Evolutionary conservation across 2,888 invertebrate genomes (phyloP), one percentile per base, ranked within the genome.

Genomic region (Eulithis prunata): DNA sequence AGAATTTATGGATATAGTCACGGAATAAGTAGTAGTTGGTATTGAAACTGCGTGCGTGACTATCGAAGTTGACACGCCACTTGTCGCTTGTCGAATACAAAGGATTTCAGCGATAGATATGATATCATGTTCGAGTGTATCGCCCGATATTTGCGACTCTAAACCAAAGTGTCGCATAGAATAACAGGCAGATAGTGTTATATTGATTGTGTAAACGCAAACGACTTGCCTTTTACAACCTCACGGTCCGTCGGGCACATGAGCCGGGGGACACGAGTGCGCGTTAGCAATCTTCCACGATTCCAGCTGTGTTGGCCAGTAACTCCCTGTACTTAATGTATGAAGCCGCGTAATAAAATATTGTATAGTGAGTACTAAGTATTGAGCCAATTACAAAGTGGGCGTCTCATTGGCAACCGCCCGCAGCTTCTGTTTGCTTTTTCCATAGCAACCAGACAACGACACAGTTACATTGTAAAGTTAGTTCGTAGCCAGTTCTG

Each of bases 361-460:
- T 21, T 21, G 2, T 21, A 21, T 21, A 21, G 21, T 21, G 21
- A 21, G 21, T 21, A 2, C 21, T 38, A 3, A 38, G 38, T 38
- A 38, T 38, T 38, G 5, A 8, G 10, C 8, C 2, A 8, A 10
- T 41, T 41, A 41, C 8, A 41, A 41, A 41, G 41, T 41, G 8
- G 41, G 41, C 32, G 60, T 49, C n/a, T 13, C 51, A 14, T 38
- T 57, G 38, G 46, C 49, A 55, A 56, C 62, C 61, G 41, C 41
- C 59, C 64, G 59, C 41, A 41, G 41, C 6, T 64, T 64, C 59
- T 59, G 64, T 65, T 65, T 57, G 51, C 52, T 38, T 56, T 60
- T 57, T 36, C 56, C 65, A 46, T 61, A 53, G 65, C 52, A 57
- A 65, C 60, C 60, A 60, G 10, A 41, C 41, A 5, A 8, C 41